Conservation (phyloP, 92 coral and sea anemone species). For the Zoanthus sociatus region DNA sequence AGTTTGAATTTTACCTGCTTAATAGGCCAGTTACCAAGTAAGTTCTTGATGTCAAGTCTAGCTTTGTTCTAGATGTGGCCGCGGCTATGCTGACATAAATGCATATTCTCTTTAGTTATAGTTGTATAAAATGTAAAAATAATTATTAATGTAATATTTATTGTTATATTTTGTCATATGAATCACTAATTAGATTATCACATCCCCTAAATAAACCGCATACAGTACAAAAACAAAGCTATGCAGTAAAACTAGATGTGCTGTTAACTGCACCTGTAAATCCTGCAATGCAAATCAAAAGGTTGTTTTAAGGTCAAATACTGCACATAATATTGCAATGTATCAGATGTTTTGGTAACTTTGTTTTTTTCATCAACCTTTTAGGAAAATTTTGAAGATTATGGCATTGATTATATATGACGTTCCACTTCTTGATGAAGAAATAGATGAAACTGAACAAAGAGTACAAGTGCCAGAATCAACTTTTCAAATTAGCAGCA, state of each 20-base stretch:
- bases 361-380: neutral
- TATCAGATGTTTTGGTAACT: neutral
- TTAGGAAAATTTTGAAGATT: constrained; percentile 14
- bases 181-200: too few species aligned
- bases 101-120: too few species aligned
- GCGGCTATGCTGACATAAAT: too few species aligned
- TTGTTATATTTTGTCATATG: neutral
- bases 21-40: neutral
- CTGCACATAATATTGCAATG: neutral
- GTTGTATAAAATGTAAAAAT: too few species aligned
- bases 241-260: neutral
- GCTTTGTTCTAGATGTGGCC: too few species aligned
- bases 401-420: constrained; percentile 5
- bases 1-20: neutral
- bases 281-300: neutral
- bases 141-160: neutral
- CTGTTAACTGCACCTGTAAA: neutral
- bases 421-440: neutral
- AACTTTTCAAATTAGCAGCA: neutral
- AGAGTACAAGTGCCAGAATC: constrained; percentile 20
- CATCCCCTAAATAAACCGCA: constrained; percentile 1
- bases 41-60: too few species aligned
- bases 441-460: constrained; percentile 1
- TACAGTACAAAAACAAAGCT: neutral
- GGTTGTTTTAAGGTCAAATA: neutral